Percentiles rank a stretch among this genome's conserved stretches.
Evolutionary conservation across 2,113 vertebrate genomes (phyloP).

Genomic region (Eupsittula cactorum): DNA sequence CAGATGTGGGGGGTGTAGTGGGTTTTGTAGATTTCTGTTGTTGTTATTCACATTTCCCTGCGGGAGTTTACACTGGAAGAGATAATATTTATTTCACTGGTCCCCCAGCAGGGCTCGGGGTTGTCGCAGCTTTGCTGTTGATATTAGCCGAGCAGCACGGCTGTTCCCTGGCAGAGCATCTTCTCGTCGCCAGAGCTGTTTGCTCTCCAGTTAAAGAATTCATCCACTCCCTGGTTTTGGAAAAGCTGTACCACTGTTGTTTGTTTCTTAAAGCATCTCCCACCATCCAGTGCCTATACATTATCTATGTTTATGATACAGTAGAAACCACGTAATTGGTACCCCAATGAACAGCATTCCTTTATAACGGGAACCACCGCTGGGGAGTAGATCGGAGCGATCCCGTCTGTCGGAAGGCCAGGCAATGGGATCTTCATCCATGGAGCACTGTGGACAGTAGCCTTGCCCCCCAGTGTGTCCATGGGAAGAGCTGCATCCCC

Average conservation of each 20-base stretch:
- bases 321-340: not conserved
- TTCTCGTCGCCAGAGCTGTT: not conserved
- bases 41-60: not conserved
- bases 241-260: not conserved
- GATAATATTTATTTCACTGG: not conserved
- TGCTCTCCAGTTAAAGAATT: not conserved
- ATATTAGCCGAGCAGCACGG: not conserved
- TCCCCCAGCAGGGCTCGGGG: not conserved
- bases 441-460: rapidly evolving
- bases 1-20: not conserved
- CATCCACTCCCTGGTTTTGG: not conserved
- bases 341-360: not conserved
- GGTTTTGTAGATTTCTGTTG: not conserved
- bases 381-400: not conserved
- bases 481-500: not conserved
- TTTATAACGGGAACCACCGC: rapidly evolving
- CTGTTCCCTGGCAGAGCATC: not conserved
- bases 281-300: rapidly evolving
- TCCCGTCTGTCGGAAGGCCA: rapidly evolving
- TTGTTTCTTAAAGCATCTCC: not conserved
- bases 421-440: not conserved
- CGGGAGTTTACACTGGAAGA: not conserved
- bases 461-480: rapidly evolving
- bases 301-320: not conserved
- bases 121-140: not conserved